A percentile compares a stretch with the other conserved stretches of the same genome.
Evolutionary conservation across 1,140 invertebrate genomes (phyloP).

Genomic region (Orussus abietinus): DNA sequence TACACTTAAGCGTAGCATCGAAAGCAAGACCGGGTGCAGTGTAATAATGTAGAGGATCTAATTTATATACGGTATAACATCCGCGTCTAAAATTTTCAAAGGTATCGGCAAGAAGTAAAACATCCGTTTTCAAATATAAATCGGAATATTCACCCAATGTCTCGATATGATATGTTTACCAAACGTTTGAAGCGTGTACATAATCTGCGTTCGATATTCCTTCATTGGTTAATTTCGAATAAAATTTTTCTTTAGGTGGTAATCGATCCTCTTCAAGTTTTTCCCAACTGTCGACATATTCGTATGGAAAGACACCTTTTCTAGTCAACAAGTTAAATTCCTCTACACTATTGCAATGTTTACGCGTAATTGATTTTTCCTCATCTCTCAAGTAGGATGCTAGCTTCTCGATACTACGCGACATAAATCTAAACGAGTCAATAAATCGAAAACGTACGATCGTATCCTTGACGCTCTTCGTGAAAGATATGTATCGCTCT

Average conservation of each 20-base stretch:
- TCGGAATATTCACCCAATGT: conserved; percentile 32
- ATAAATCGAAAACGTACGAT: conserved; percentile 29
- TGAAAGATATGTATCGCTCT: too few relatives aligned
- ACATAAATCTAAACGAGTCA: conserved; percentile 35
- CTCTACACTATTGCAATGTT: too few relatives aligned
- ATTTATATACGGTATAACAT: conserved; percentile 30
- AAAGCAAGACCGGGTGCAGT: conserved; percentile 37
- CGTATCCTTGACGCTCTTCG: not conserved
- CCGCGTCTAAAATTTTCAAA: conserved; percentile 47
- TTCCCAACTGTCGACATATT: conserved; percentile 16
- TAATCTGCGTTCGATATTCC: conserved; percentile 38
- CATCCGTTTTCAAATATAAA: conserved; percentile 44
- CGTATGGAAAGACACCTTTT: too few relatives aligned
- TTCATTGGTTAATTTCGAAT: conserved; percentile 30
- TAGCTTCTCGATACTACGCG: too few relatives aligned
- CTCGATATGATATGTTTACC: conserved; percentile 40
- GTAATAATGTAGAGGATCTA: conserved; percentile 42
- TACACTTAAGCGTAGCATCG: conserved; percentile 41
- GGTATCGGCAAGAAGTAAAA: conserved; percentile 44
- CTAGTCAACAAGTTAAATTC: too few relatives aligned
- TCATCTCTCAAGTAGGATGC: conserved; percentile 9
- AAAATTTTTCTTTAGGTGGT: conserved; percentile 31
- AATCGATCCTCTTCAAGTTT: conserved; percentile 21
- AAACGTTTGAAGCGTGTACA: conserved; percentile 44
- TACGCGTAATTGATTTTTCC: too few relatives aligned